Evolutionary conservation across 2,888 invertebrate genomes (phyloP).

Genomic region (Scrobipalpa costella): DNA sequence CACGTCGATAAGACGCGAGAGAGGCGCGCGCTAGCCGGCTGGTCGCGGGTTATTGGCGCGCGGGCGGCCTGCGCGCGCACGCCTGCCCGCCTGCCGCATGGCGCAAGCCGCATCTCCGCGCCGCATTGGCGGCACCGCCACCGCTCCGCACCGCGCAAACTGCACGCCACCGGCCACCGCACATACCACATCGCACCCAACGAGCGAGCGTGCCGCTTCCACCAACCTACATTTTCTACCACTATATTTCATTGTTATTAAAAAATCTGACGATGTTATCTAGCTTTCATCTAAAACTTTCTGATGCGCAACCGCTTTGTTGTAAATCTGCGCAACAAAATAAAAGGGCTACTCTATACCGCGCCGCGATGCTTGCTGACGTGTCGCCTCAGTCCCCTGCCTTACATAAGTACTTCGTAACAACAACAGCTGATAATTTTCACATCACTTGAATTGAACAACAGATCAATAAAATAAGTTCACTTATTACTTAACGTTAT

Average conservation of each 20-base stretch:
- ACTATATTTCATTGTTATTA: not conserved
- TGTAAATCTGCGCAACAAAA: too few relatives aligned
- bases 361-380: too few relatives aligned
- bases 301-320: not conserved
- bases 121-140: not conserved
- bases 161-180: not conserved
- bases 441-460: too few relatives aligned
- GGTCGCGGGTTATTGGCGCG: conserved; percentile 60
- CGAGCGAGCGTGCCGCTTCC: too few relatives aligned
- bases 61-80: conserved; percentile 58
- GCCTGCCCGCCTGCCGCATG: conserved; percentile 42
- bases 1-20: conserved; percentile 61
- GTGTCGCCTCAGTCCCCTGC: too few relatives aligned
- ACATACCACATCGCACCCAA: too few relatives aligned
- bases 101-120: conserved; percentile 39
- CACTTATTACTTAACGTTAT: too few relatives aligned
- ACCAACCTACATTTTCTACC: not conserved
- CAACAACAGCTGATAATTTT: too few relatives aligned
- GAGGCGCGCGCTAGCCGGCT: conserved; percentile 61
- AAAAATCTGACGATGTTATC: too few relatives aligned
- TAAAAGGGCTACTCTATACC: too few relatives aligned
- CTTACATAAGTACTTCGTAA: too few relatives aligned
- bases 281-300: not conserved
- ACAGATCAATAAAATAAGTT: too few relatives aligned
- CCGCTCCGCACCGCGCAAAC: not conserved